Evolutionary conservation across 2,888 invertebrate species (phyloP).

Genomic region (Onthophagus sagittarius): DNA sequence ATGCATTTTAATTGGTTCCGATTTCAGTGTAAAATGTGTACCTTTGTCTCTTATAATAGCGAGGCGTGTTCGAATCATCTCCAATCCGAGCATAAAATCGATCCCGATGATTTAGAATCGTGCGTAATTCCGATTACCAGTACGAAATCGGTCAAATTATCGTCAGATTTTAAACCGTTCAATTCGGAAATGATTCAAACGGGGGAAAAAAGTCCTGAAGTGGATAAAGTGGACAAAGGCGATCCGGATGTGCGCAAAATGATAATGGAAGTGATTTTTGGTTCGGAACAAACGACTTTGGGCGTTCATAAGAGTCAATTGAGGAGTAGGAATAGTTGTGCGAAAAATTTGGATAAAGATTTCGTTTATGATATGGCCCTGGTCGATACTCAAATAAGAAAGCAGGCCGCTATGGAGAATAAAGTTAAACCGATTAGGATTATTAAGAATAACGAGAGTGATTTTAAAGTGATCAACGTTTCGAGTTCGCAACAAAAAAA

Average conservation of each 20-base stretch:
- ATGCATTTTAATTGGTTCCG: slow-evolving; percentile 68
- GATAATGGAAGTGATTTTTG: slow-evolving; percentile 48
- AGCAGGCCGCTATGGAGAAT: neutral
- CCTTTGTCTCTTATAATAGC: slow-evolving; percentile 63
- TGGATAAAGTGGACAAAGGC: slow-evolving; percentile 15
- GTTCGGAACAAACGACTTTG: slow-evolving; percentile 22
- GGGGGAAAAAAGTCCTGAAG: neutral
- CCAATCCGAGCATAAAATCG: slow-evolving; percentile 58
- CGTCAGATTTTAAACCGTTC: slow-evolving; percentile 33
- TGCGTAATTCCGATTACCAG: slow-evolving; percentile 41
- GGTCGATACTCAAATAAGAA: slow-evolving; percentile 24
- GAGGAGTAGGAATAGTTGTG: neutral
- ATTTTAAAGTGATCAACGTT: slow-evolving; percentile 18
- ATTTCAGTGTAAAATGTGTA: slow-evolving; percentile 72
- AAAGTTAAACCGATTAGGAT: slow-evolving; percentile 21
- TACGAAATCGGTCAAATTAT: slow-evolving; percentile 39
- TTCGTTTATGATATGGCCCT: slow-evolving; percentile 67
- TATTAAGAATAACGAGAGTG: slow-evolving; percentile 17
- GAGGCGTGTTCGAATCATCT: slow-evolving; percentile 65
- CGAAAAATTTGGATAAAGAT: slow-evolving; percentile 51
- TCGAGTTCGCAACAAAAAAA: neutral
- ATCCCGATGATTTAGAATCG: slow-evolving; percentile 48
- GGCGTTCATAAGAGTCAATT: neutral
- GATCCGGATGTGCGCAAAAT: slow-evolving; percentile 40
- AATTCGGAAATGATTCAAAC: neutral